Percentiles rank a stretch among this genome's conserved stretches.
phyloP scores from a whole-genome alignment of 2,888 invertebrate species.

The Pycnomerus fuliginosus region DNA sequence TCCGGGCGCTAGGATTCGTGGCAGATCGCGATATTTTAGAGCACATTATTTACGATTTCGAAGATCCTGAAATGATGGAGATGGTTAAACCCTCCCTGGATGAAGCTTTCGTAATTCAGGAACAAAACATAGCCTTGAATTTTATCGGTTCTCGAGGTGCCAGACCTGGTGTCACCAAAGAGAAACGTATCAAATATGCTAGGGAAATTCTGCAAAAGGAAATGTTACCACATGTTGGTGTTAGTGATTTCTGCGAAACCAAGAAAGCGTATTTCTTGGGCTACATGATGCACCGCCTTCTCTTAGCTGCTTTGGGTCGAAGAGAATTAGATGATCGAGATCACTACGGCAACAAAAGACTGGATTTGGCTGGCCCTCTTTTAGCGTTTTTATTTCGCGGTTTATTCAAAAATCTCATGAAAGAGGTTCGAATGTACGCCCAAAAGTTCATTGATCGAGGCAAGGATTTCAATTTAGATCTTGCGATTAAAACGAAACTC shows the following conservation, averaged over 20 bases:
- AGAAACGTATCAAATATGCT: conserved; percentile 98
- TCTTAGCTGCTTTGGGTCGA: conserved; percentile 92
- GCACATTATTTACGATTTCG: conserved; percentile 99
- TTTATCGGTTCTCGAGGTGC: conserved; percentile 98
- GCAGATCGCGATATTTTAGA: conserved; percentile 99
- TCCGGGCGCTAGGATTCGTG: conserved; percentile 96
- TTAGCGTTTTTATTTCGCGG: conserved; percentile 96
- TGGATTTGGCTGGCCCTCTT: conserved; percentile 96
- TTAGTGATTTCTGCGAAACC: conserved; percentile 99
- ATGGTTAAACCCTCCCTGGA: conserved; percentile 99
- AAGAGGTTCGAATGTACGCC: conserved; percentile 97
- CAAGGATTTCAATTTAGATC: conserved; percentile 96
- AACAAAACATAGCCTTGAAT: conserved; percentile 97
- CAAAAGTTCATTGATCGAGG: conserved; percentile 99
- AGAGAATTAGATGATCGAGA: conserved; percentile 98
- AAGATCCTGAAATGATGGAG: conserved; percentile 99
- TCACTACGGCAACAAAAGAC: conserved; percentile 99
- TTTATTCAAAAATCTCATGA: conserved; percentile 92
- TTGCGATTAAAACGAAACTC: conserved; percentile 95
- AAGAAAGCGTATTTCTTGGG: conserved; percentile 98
- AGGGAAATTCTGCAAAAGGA: conserved; percentile 99
- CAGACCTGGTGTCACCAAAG: conserved; percentile 96
- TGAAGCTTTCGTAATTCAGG: conserved; percentile 99
- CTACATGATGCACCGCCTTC: conserved; percentile 97
- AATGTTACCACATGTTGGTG: conserved; percentile 99